Evolutionary conservation across 2,888 invertebrate species (phyloP), one percentile per base, ranked within the genome.

Genomic region (Phortica okadai): DNA sequence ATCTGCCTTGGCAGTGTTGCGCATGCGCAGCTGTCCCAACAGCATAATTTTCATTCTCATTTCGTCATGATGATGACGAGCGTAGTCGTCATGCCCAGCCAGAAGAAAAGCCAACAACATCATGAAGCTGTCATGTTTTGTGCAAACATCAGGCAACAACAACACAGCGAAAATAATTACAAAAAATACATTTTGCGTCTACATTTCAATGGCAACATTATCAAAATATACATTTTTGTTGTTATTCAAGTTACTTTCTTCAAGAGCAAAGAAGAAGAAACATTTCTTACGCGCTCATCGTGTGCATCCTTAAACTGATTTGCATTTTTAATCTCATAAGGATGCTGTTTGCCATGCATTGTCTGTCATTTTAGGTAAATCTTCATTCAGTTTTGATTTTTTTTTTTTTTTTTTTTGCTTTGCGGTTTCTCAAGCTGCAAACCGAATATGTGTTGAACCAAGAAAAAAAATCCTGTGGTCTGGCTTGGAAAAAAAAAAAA

Each of bases 271-370:
- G 50, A 14, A 50, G 14, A 8, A 3, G 14, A 3, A 83, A 82
- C 79, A 76, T 5, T 62, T 21, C 4, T n/a, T 59, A 3, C 58
- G 10, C n/a, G 16, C 85, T 85, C 82, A 79, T 4, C 33, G 76
- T 74, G 78, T 81, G 81, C 78, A 81, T 80, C 79, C 80, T 79
- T 80, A 78, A 82, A 75, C 84, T 88, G 85, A 89, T 89, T 89
- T 89, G 88, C 90, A 89, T 89, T 89, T 89, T 87, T 89, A 89
- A 89, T 89, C 89, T 87, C 89, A 89, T 89, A 89, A 89, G 86
- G 84, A 84, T 83, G 85, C 82, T 83, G 83, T 77, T 78, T 79
- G 59, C 75, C 75, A 77, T 74, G 79, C 82, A 84, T 84, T 84
- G 82, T 86, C 84, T 56, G 70, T 56, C 56, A 72, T 72, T 72